Conservation (phyloP, 53 echinoderm and acorn worm genomes). For the Actinopyga echinites region DNA sequence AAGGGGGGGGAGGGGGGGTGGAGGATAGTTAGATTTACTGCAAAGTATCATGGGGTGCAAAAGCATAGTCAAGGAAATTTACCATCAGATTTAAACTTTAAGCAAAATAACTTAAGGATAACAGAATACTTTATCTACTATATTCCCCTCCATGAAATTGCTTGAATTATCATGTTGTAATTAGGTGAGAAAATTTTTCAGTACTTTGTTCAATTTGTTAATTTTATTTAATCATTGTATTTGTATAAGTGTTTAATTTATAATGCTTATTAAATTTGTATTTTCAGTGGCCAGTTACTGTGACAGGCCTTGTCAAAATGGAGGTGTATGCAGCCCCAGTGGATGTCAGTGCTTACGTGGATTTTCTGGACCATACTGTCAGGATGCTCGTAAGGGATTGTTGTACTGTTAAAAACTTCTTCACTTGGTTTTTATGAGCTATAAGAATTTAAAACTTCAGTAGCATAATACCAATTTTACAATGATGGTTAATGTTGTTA, state of each 20-base stretch:
- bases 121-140: too few species aligned
- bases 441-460: neutral
- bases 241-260: neutral
- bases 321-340: slow-evolving; percentile 59
- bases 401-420: neutral
- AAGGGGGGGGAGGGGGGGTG: too few species aligned
- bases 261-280: neutral
- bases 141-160: too few species aligned
- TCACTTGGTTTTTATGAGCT: neutral
- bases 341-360: slow-evolving; percentile 69
- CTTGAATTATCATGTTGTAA: too few species aligned
- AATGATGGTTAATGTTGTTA: neutral
- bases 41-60: too few species aligned
- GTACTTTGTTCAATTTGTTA: too few species aligned
- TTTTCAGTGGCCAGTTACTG: slow-evolving; percentile 59
- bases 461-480: neutral
- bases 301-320: slow-evolving; percentile 71
- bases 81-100: too few species aligned
- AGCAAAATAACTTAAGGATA: too few species aligned
- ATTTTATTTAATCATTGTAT: too few species aligned
- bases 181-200: too few species aligned
- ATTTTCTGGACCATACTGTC: slow-evolving; percentile 64
- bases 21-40: too few species aligned
- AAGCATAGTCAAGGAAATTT: too few species aligned
- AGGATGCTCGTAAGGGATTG: slow-evolving; percentile 55